A percentile compares a stretch with the other conserved stretches of the same genome.
These are phyloP conservation scores for Apolygus lucorum DNA, from an alignment of 1,140 invertebrate species.

Conservation along the genomic window DNA sequence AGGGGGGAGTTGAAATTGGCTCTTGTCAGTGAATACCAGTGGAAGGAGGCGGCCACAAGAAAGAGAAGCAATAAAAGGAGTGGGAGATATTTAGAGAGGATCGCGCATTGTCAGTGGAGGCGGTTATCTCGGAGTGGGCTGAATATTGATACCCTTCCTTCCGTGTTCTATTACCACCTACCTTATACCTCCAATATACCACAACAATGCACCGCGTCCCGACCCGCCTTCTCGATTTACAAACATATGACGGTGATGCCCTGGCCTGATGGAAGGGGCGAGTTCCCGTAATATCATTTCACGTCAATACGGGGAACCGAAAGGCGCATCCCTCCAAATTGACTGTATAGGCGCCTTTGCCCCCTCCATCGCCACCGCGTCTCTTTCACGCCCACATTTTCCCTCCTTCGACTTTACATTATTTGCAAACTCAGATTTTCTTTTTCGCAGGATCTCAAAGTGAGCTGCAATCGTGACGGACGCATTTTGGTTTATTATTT, in stretches of 20 bases:
- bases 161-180: not conserved
- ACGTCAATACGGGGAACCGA: not conserved
- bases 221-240: not conserved
- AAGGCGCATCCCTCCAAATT: not conserved
- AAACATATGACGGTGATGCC: not conserved
- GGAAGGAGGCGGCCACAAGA: not conserved
- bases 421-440: no score
- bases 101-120: not conserved
- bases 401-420: no score
- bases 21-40: not conserved
- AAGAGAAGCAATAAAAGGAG: slow-evolving; percentile 1
- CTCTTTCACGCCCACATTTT: no score
- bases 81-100: slow-evolving; percentile 1
- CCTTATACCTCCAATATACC: not conserved
- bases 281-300: not conserved
- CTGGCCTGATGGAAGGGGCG: no score
- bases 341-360: not conserved
- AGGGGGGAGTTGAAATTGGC: not conserved
- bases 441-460: no score
- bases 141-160: slow-evolving; percentile 1
- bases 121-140: not conserved
- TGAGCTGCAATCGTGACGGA: no score
- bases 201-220: not conserved
- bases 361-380: not conserved
- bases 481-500: no score